Base-by-base conservation (phyloP, 2,888 invertebrate genomes). In the Protodeltote pygarga region DNA sequence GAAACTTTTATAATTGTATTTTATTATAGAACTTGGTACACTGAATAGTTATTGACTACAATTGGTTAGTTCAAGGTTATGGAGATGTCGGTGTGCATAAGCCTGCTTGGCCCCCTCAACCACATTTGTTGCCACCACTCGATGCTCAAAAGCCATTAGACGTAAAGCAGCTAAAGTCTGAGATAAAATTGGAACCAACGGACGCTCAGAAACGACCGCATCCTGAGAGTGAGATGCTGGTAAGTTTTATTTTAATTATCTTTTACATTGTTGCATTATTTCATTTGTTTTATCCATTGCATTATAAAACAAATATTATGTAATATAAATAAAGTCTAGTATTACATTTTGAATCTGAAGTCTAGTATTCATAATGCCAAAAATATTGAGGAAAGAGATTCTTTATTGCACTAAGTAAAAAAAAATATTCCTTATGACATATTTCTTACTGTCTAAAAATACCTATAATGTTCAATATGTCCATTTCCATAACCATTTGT, bases 31-130 rank as follows among this genome's bases (percentile, higher is more conserved):
- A n/a, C n/a, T n/a, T n/a, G n/a, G n/a, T n/a, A n/a, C n/a, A n/a
- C n/a, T n/a, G n/a, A n/a, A n/a, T n/a, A n/a, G 33, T 54, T 34
- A 31, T 29, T 50, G 41, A 50, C 41, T 48, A 27, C 46, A 31
- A 68, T 75, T 27, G 1, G 11, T 53, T 74, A 87, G 87, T 89
- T 52, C 85, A 87, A 85, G 87, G 89, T 17, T 92, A 92, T 25
- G 89, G 85, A 13, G 89, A 89, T 11, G 85, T 90, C 15, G 82
- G 81, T 1, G 81, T 91, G 33, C 92, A 92, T 70, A 91, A 91
- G 58, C 73, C 87, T 0, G 83, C 85, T 2, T 91, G 91, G 92
- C 86, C 89, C 0, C 89, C 88, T 0, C 91, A 91, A 64, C 86
- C 88, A 0, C 92, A 92, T 52, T 65, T 90, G 3, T 71, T 92